Conservation (phyloP, 2,113 vertebrate species). For the Megaceryle maxima region DNA sequence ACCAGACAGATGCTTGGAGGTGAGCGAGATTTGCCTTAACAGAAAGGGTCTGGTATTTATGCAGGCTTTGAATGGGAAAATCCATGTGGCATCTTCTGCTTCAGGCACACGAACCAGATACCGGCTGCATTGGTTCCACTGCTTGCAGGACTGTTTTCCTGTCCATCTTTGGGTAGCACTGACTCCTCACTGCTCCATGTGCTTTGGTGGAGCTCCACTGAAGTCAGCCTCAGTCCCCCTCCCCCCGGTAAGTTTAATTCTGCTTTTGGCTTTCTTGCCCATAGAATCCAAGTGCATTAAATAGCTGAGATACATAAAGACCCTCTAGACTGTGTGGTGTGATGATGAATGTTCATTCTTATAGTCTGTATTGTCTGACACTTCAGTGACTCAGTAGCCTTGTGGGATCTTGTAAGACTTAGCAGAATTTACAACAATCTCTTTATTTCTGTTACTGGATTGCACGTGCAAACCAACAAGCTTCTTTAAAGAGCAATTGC, state of each 20-base stretch:
- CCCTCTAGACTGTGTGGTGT: not conserved
- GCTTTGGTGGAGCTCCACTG: not conserved
- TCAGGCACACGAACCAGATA: rapidly evolving
- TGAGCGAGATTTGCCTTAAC: rapidly evolving
- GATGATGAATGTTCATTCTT: not conserved
- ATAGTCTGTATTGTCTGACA: not conserved
- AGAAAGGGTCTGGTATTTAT: not conserved
- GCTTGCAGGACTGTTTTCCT: no score
- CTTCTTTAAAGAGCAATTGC: not conserved
- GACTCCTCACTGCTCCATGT: not conserved
- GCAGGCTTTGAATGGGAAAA: not conserved
- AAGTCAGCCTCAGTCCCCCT: not conserved
- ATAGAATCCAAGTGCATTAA: not conserved
- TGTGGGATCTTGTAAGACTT: not conserved
- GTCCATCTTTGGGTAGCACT: not conserved
- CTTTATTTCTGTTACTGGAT: not conserved
- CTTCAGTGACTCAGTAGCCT: not conserved
- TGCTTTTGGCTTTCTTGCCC: not conserved
- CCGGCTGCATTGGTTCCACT: rapidly evolving
- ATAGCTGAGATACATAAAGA: not conserved
- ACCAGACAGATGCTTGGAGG: not conserved
- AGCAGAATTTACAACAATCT: not conserved
- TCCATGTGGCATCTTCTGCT: not conserved
- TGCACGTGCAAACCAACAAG: not conserved
- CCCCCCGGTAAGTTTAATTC: not conserved